These are phyloP conservation scores for Ormyrus nitidulus DNA, from an alignment of 2,888 invertebrate genomes.

Conservation along the genomic window DNA sequence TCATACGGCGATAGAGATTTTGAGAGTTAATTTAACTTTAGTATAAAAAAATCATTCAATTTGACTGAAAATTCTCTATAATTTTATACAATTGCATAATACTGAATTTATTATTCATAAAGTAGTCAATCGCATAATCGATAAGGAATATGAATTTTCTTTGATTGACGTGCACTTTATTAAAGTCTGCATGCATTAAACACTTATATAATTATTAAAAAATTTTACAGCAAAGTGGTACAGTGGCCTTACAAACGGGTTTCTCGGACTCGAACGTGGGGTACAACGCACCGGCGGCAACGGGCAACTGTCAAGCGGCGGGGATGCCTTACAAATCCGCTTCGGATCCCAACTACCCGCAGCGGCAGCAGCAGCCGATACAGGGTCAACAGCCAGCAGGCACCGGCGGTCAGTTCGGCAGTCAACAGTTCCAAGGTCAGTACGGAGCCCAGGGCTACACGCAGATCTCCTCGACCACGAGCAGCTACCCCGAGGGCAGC, in stretches of 20 bases:
- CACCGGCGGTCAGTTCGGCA: conserved; percentile 61
- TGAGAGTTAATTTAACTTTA: neutral
- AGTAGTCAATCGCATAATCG: too few relatives aligned
- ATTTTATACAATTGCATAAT: neutral
- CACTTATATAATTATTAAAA: neutral
- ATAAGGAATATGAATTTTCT: too few relatives aligned
- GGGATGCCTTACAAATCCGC: conserved; percentile 77
- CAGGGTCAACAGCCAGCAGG: conserved; percentile 62
- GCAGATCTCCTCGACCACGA: conserved; percentile 74
- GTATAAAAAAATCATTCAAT: neutral
- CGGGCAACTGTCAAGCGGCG: conserved; percentile 75
- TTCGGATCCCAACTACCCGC: conserved; percentile 71
- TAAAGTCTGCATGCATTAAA: neutral
- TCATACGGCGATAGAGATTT: neutral
- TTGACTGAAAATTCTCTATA: neutral
- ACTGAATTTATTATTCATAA: neutral
- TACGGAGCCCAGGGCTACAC: conserved; percentile 73
- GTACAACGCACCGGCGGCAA: conserved; percentile 72
- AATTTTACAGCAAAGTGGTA: conserved; percentile 75
- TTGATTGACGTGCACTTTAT: too few relatives aligned
- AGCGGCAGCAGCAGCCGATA: conserved; percentile 62
- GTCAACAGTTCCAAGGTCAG: conserved; percentile 64
- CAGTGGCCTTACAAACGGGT: conserved; percentile 75
- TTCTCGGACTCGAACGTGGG: conserved; percentile 75
- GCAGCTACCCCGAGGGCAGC: conserved; percentile 69